Percentiles rank a stretch among this genome's conserved stretches.
Evolutionary conservation across 2,113 vertebrate genomes (phyloP).

Genomic region (Gymnobelideus leadbeateri): DNA sequence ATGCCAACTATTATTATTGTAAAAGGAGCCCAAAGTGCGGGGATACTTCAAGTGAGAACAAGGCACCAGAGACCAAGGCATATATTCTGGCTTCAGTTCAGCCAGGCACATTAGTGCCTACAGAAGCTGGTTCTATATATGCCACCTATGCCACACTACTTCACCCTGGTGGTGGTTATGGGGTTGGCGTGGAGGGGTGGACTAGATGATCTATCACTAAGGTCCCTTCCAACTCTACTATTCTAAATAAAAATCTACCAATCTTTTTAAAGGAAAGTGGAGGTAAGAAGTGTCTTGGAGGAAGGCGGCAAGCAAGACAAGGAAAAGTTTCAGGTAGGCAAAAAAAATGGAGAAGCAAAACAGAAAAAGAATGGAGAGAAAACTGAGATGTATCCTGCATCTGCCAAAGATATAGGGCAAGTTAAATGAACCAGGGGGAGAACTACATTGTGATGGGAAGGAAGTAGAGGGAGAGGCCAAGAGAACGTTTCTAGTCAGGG

Average conservation of each 20-base stretch:
- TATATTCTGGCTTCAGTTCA: not conserved
- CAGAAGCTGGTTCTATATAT: not conserved
- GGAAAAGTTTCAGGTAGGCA: not conserved
- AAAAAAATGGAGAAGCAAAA: slow-evolving; percentile 41
- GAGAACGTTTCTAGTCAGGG: not conserved
- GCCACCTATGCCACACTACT: not conserved
- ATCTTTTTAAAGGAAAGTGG: not conserved
- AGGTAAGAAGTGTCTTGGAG: not conserved
- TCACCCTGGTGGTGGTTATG: not conserved
- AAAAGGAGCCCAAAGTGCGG: not conserved
- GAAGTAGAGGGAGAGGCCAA: slow-evolving; percentile 10
- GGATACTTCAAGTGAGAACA: not conserved
- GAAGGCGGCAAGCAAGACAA: not conserved
- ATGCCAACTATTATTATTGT: not conserved
- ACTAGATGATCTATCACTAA: not conserved
- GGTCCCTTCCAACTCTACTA: not conserved
- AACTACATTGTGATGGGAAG: not conserved
- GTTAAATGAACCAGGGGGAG: not conserved
- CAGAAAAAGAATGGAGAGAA: slow-evolving; percentile 35
- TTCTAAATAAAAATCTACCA: not conserved
- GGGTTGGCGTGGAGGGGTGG: not conserved
- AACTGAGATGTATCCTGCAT: slow-evolving; percentile 30
- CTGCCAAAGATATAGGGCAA: slow-evolving; percentile 21
- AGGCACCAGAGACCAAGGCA: too few relatives aligned
- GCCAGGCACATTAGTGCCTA: not conserved